These are phyloP conservation scores for Drosophila kohkoa DNA, from an alignment of 1,140 invertebrate genomes.

Conservation along the genomic window DNA sequence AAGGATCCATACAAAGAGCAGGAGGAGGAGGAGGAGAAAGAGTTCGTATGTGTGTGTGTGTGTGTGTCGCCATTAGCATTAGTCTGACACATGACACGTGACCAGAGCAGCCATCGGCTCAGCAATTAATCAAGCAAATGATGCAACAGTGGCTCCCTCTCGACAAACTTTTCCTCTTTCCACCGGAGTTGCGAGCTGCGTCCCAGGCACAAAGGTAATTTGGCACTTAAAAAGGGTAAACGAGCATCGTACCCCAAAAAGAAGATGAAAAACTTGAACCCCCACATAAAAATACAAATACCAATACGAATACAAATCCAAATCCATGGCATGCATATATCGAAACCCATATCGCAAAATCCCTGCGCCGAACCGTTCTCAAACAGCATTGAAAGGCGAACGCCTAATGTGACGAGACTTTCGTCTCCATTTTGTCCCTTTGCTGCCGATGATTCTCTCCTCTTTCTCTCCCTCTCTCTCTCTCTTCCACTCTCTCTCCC, in stretches of 20 bases:
- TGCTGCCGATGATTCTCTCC: background rate
- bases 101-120: constrained; percentile 24
- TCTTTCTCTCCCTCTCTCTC: background rate
- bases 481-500: background rate
- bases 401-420: constrained; percentile 54
- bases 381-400: constrained; percentile 19
- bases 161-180: background rate
- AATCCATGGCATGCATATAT: constrained; percentile 4
- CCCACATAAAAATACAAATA: constrained; percentile 43
- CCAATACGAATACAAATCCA: constrained; percentile 6
- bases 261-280: constrained; percentile 12
- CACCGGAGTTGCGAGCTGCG: background rate
- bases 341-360: constrained; percentile 15
- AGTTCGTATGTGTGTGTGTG: background rate
- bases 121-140: constrained; percentile 76
- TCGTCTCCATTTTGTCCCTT: constrained; percentile 12
- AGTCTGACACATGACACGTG: constrained; percentile 48
- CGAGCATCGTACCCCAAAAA: background rate
- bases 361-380: constrained; percentile 35
- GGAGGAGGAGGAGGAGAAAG: background rate
- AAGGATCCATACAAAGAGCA: background rate
- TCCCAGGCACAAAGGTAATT: constrained; percentile 62
- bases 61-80: constrained; percentile 33
- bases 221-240: constrained; percentile 80
- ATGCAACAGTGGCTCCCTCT: constrained; percentile 46